Conservation (phyloP, 1,140 invertebrate species). For the Drosophila nigrodunni region DNA sequence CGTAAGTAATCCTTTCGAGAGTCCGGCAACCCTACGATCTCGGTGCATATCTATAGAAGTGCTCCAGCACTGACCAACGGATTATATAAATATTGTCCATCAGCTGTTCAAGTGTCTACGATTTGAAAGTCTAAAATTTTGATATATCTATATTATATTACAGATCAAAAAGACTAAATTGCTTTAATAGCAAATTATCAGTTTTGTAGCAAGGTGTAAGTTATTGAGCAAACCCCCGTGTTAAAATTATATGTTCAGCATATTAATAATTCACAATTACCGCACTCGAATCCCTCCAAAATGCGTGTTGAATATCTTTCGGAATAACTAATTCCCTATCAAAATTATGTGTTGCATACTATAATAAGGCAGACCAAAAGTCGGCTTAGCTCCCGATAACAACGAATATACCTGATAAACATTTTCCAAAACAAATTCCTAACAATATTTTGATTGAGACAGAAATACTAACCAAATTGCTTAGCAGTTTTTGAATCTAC, state of each 20-base stretch:
- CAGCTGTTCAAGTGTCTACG: neutral
- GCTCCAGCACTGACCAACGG: neutral
- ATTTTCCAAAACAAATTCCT: too few species aligned
- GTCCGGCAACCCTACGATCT: neutral
- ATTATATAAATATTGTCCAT: constrained; percentile 37
- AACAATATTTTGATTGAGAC: too few species aligned
- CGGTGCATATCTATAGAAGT: neutral
- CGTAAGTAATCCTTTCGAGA: constrained; percentile 88
- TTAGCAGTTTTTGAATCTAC: too few species aligned
- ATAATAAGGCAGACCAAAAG: too few species aligned
- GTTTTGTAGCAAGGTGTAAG: constrained; percentile 57
- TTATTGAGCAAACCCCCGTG: constrained; percentile 23
- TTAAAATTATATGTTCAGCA: constrained; percentile 13
- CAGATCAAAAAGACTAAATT: constrained; percentile 75
- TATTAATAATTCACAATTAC: constrained; percentile 3
- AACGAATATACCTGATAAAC: too few species aligned
- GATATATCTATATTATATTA: constrained; percentile 52
- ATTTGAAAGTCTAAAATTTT: constrained; percentile 6
- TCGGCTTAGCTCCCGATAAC: too few species aligned
- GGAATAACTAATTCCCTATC: too few species aligned
- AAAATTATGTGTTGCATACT: too few species aligned
- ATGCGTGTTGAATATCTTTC: too few species aligned
- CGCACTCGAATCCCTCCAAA: too few species aligned
- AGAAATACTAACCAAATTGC: too few species aligned
- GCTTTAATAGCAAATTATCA: constrained; percentile 16